Base-by-base conservation (phyloP, 1,140 invertebrate genomes). In the Galleria mellonella region DNA sequence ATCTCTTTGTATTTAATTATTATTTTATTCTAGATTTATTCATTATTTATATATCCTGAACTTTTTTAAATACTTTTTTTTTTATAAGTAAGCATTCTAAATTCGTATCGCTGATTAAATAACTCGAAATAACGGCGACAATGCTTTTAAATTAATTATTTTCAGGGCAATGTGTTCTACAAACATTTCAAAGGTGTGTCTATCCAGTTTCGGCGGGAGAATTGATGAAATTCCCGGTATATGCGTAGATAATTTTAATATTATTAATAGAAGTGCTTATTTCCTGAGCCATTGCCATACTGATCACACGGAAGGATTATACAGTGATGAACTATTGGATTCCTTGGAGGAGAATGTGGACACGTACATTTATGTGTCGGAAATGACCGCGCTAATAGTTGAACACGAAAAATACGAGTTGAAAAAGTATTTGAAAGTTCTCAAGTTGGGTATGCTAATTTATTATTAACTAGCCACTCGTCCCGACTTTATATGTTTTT, bases 261-360 rank as follows among this genome's bases (percentile, higher is more conserved):
- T 89, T 60, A 59, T 87, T n/a, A 48, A 77, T 12, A 88, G 89
- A 0, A 76, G 71, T 15, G 82, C 84, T n/a, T 93, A 88, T 79
- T 92, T 93, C 62, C 62, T 93, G 14, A 90, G 89, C 15, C 92
- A 93, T 68, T 91, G 87, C 55, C 92, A 93, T 54, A 50, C 47
- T 1, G 92, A 93, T 81, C 92, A 94, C 51, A 91, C 90, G 69
- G 44, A 68, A n/a, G 92, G 92, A 6, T 60, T 93, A 3, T 51
- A 61, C 37, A 43, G 47, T 4, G 32, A 13, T 4, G 48, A 36
- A 1, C 72, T 78, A 17, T 33, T 64, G 1, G 32, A 59, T 5
- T 50, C 46, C 32, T 48, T 83, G n/a, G 43, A 43, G n/a, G 49
- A 42, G 54, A 72, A 54, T 36, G 55, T 72, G 14, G 62, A 23